Base-by-base conservation (phyloP, 2,797 vertebrate genomes). In the Coregonus sp. region DNA sequence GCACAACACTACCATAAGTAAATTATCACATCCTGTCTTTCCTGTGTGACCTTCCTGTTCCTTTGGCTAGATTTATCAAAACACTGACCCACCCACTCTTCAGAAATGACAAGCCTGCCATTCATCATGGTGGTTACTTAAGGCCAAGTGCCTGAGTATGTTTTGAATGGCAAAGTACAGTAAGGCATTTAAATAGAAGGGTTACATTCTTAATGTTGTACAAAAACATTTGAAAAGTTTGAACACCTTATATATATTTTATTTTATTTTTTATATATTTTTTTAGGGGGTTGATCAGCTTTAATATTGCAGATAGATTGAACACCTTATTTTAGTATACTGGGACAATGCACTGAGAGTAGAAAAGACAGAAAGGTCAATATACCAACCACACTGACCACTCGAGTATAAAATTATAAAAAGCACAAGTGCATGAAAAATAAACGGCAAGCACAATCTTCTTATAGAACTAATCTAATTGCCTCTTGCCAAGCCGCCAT, bases 11-110 rank as follows among this genome's bases (percentile, higher is more conserved):
- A 47, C 47, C n/a, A 70, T 47, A 47, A 14, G 69, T n/a, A 47
- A 70, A 82, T 80, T 77, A 63, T 63, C 31, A 78, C 76, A 86
- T 81, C 79, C 80, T 71, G 76, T 72, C 72, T 78, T 85, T 81
- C 76, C 78, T 75, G 83, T 76, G 61, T 77, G 75, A 83, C 73
- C 77, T 80, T 78, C 71, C 16, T 81, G 75, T 80, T 78, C 37
- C 74, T 82, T 75, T 67, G 79, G 81, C 69, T 35, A 82, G 74
- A 83, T 85, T 71, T 75, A 82, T 84, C 73, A 82, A 83, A 83
- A 83, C 73, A 73, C 70, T 51, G 78, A 81, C 73, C 81, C 74
- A 63, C 20, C 16, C 59, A 25, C 59, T 4, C 7, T 63, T 63
- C 20, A 9, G n/a, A 63, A 25, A 63, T 63, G 59, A 63, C 20